phyloP scores from a whole-genome alignment of 1,140 invertebrate genomes.

The Drosophila subpulchrella region DNA sequence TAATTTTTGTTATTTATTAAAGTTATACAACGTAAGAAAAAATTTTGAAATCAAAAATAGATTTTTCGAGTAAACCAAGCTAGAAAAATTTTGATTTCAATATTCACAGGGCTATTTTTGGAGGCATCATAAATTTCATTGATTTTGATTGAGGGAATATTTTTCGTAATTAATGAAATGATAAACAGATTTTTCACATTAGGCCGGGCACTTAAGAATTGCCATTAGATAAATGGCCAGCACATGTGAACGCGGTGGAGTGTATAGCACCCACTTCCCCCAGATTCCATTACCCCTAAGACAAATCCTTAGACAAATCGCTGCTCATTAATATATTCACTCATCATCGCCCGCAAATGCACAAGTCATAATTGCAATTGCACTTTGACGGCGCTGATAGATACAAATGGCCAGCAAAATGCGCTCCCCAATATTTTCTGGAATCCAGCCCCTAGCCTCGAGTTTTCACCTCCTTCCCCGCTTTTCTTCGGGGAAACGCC shows the following conservation, averaged over 20 bases:
- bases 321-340: slow-evolving; percentile 82
- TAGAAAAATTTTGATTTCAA: slow-evolving; percentile 4
- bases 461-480: not conserved
- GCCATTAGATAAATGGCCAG: slow-evolving; percentile 66
- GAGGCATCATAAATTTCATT: slow-evolving; percentile 26
- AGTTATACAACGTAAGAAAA: too few species aligned
- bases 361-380: slow-evolving; percentile 76
- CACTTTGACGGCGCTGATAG: slow-evolving; percentile 72
- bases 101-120: slow-evolving; percentile 11
- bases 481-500: slow-evolving; percentile 50
- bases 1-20: too few species aligned
- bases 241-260: slow-evolving; percentile 30
- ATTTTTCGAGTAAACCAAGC: not conserved
- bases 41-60: not conserved
- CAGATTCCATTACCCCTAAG: slow-evolving; percentile 1
- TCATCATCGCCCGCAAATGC: slow-evolving; percentile 73
- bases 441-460: slow-evolving; percentile 12
- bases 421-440: slow-evolving; percentile 15
- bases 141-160: slow-evolving; percentile 42
- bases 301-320: slow-evolving; percentile 66
- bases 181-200: slow-evolving; percentile 69
- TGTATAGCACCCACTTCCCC: not conserved
- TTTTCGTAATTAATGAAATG: slow-evolving; percentile 70
- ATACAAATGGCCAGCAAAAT: slow-evolving; percentile 56
- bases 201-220: slow-evolving; percentile 47